These are phyloP conservation scores for Anthonomus grandis DNA, from an alignment of 1,140 invertebrate species.

Conservation along the genomic window DNA sequence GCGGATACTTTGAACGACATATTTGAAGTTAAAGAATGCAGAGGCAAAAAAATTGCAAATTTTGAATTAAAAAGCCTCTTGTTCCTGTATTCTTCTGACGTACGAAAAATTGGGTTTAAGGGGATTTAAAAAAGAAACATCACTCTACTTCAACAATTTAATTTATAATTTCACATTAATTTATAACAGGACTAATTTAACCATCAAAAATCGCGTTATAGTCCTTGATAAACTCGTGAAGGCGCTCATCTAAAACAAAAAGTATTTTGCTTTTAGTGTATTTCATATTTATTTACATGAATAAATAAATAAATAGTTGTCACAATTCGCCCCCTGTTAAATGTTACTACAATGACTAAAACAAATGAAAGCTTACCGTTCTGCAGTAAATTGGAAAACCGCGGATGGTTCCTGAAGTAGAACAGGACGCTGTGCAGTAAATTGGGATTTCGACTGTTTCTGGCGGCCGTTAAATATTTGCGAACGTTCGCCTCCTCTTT, in stretches of 20 bases:
- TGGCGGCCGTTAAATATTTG: constrained; percentile 84
- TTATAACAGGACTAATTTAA: no score
- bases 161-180: no score
- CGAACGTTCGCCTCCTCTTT: constrained; percentile 65
- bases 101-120: no score
- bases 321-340: background rate
- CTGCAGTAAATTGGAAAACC: constrained; percentile 58
- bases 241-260: constrained; percentile 22
- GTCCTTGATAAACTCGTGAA: constrained; percentile 19
- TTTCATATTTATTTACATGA: background rate
- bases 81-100: no score
- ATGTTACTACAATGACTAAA: background rate
- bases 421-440: constrained; percentile 61
- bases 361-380: constrained; percentile 39
- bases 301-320: background rate
- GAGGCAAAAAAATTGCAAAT: no score
- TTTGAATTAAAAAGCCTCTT: no score
- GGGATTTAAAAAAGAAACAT: no score
- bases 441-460: constrained; percentile 62
- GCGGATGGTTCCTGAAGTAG: constrained; percentile 51
- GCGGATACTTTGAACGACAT: no score
- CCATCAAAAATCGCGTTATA: constrained; percentile 18
- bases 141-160: no score
- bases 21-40: no score
- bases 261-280: no score